Evolutionary conservation across 2,113 vertebrate genomes (phyloP), one percentile per base, ranked within the genome.

Genomic region (Forbesichthys agassizii): DNA sequence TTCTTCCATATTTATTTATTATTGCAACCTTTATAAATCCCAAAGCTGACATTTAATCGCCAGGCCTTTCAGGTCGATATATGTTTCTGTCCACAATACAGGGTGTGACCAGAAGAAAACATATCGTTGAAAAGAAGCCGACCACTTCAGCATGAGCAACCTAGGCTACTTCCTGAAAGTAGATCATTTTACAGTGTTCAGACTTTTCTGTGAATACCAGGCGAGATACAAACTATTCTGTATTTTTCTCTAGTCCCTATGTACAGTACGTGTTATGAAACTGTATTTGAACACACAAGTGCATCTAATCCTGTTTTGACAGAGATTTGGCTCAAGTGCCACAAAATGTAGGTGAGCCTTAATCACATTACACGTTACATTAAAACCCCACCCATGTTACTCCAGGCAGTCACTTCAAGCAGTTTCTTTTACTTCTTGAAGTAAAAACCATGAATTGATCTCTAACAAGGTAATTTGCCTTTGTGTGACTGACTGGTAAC

Each of bases 141-240:
- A 72, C 61, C 79, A 77, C 73, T 80, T 83, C 65, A 81, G 73
- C 72, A 74, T 65, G 80, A 75, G 83, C 78, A 77, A 71, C 51
- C 51, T 64, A 68, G 69, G 57, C 69, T 68, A 68, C 74, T 76
- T 81, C 75, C 57, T 61, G 51, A 64, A 75, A 84, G 61, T 77
- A 54, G 82, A 88, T 88, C 78, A 73, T 68, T 61, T 88, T 87
- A 77, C 84, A 68, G 49, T 57, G 66, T 75, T 74, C n/a, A 81
- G 74, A 84, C 36, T 27, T 61, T 60, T 4, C 48, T 5, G 33
- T 42, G n/a, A 33, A 27, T n/a, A 56, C 11, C 20, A 33, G 48
- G 7, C 48, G 54, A 69, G 69, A 20, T 46, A 42, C 13, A 7
- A 33, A n/a, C 58, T 47, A 59, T 11, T 59, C 33, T 68, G 66